Base-by-base conservation (phyloP, 1,140 invertebrate genomes). In the Prorops nasuta region DNA sequence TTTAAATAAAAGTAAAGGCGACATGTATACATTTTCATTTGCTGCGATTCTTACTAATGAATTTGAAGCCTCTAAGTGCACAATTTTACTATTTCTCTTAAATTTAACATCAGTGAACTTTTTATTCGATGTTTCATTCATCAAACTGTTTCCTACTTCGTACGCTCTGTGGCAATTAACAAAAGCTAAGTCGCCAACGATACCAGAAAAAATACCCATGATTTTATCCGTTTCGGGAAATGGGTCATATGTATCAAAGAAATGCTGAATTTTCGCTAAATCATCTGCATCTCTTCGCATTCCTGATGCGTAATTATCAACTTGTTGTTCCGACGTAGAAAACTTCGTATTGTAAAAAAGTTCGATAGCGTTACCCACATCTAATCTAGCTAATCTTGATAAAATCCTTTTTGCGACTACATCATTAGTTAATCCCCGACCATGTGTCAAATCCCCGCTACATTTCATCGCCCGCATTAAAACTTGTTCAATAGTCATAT, bases 401-500 rank as follows among this genome's bases (percentile, higher is more conserved):
- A 21, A 31, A 31, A 58, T 24, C 49, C 58, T 66, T 49, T 38
- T 54, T 16, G n/a, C 36, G 9, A 59, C 14, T 19, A 63, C 60
- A 49, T 44, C 61, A 18, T 59, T 47, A 15, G 51, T 40, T 4
- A 61, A 18, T 34, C 62, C 63, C 21, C 63, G 43, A 15, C 58
- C 60, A 46, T 53, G 52, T 0, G 54, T 53, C 19, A 66, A 34
- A 9, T 56, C 66, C 35, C 69, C 69, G 32, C 17, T 46, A 15
- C 60, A 58, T 56, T 74, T 74, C 28, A 75, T 57, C 19, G 64
- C 60, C 10, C 58, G 15, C 67, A 72, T 72, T 8, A 72, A 36
- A 12, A 44, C 47, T 49, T 66, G 63, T 44, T 71, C 64, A 19
- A 72, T 68, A 0, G 57, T 58, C 61, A 72, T 63, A n/a, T n/a